A percentile compares a stretch with the other conserved stretches of the same genome.
These are phyloP conservation scores for Podarcis siculus DNA, from an alignment of 2,797 vertebrate genomes.

Conservation along the genomic window DNA sequence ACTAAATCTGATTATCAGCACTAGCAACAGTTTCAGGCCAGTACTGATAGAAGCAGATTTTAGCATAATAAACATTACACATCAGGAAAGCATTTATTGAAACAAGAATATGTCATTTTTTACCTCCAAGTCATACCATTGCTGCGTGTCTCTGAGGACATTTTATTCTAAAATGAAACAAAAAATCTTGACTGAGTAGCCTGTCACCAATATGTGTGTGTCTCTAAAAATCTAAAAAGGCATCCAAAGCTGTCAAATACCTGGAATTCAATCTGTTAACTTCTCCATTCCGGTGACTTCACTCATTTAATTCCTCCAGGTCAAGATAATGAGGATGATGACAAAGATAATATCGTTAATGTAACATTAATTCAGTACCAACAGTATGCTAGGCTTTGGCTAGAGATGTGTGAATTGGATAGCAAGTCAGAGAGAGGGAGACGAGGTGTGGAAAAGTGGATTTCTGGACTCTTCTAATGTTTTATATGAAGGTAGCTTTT, in stretches of 20 bases:
- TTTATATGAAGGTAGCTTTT: not conserved
- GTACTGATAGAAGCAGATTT: not conserved
- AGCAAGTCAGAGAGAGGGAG: not conserved
- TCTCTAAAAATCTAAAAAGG: not conserved
- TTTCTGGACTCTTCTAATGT: not conserved
- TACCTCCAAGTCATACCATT: not conserved
- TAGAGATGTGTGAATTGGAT: not conserved
- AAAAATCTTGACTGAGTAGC: not conserved
- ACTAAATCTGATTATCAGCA: not conserved
- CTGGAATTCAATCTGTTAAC: not conserved
- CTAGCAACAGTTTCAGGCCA: not conserved
- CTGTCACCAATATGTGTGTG: not conserved
- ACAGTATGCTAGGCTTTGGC: not conserved
- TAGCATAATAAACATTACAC: not conserved
- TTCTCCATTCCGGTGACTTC: not conserved
- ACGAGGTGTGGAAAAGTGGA: not conserved
- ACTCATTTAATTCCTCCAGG: not conserved
- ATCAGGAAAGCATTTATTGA: not conserved
- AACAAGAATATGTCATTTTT: not conserved
- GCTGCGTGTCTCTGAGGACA: not conserved
- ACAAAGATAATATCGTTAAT: not conserved
- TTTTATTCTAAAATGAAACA: constrained; percentile 6
- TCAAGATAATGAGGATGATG: not conserved
- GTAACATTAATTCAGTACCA: not conserved
- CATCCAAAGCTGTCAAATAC: not conserved